phyloP scores from a whole-genome alignment of 2,797 vertebrate genomes.

The Sarcoramphus papa region DNA sequence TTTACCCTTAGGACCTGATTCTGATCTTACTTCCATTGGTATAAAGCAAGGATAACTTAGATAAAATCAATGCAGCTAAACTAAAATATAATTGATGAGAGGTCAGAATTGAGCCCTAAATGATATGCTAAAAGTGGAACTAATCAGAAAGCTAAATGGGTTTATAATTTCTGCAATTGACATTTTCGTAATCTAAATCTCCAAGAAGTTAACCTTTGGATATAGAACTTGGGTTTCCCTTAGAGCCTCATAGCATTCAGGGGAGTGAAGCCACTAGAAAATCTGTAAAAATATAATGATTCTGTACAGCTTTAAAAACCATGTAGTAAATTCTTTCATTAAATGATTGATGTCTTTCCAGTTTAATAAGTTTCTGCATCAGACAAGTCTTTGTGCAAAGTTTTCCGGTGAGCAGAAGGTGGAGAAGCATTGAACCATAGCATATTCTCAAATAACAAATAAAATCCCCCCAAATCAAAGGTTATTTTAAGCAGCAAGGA shows the following conservation, averaged over 20 bases:
- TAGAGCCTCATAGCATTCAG: constrained; percentile 63
- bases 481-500: background rate
- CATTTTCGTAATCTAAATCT: constrained; percentile 66
- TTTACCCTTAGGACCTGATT: constrained; percentile 51
- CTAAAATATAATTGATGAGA: constrained; percentile 31
- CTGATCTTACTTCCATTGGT: constrained; percentile 17
- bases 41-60: constrained; percentile 5
- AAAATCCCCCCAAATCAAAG: background rate
- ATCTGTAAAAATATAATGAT: constrained; percentile 62
- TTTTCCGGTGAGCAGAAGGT: background rate
- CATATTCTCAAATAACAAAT: background rate
- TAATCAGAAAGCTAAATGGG: constrained; percentile 71
- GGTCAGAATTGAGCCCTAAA: constrained; percentile 35
- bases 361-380: constrained; percentile 26
- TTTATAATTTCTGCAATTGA: constrained; percentile 75
- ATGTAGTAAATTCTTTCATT: constrained; percentile 64
- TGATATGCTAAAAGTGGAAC: constrained; percentile 44
- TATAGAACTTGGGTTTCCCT: constrained; percentile 64
- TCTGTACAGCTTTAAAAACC: constrained; percentile 51
- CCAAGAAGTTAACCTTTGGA: constrained; percentile 77
- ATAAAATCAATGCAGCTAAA: constrained; percentile 31
- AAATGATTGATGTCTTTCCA: constrained; percentile 56
- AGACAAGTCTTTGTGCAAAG: background rate
- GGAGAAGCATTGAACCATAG: background rate
- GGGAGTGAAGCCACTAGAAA: constrained; percentile 59